Base-by-base conservation (phyloP, 2,888 invertebrate species). In the Platycheirus albimanus region DNA sequence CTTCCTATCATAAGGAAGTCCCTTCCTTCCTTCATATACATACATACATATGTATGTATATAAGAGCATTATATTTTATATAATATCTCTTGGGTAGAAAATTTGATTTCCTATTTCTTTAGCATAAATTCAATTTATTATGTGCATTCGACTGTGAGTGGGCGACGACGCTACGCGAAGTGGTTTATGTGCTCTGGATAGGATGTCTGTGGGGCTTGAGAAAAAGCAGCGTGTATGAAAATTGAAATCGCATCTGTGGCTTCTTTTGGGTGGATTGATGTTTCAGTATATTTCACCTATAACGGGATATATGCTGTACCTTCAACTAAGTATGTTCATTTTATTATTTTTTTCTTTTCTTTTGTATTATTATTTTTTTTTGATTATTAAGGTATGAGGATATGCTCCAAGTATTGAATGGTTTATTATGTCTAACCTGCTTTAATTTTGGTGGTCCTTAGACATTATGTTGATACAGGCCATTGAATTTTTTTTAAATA, bases 91-190 rank as follows among this genome's bases (percentile, higher is more conserved):
- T 38, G 70, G 51, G 61, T 76, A 15, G 81, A 77, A 77, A 81
- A 81, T 81, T 81, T 81, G 81, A 81, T 81, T 81, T 81, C 49
- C 71, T 49, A 72, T 71, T 81, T 72, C 81, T 77, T 77, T 33
- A 77, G 41, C 33, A 61, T 61, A 77, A 81, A 81, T 81, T 81
- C 77, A 81, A 81, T 81, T 81, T 81, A 67, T 81, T 70, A 77
- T 72, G 77, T 81, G 71, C 81, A 77, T 66, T 81, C 76, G 71
- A 33, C 64, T 47, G 54, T 47, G 36, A 45, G 45, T 54, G 47
- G 41, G 51, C 45, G 61, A 45, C n/a, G n/a, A n/a, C n/a, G n/a
- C n/a, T n/a, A n/a, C 61, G 45, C 61, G 45, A 61, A 61, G 61
- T 52, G 64, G 54, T 43, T 74, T 45, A 43, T 56, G n/a, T n/a